Evolutionary conservation across 1,140 invertebrate genomes (phyloP).

Genomic region (Leptinotarsa lineolata): DNA sequence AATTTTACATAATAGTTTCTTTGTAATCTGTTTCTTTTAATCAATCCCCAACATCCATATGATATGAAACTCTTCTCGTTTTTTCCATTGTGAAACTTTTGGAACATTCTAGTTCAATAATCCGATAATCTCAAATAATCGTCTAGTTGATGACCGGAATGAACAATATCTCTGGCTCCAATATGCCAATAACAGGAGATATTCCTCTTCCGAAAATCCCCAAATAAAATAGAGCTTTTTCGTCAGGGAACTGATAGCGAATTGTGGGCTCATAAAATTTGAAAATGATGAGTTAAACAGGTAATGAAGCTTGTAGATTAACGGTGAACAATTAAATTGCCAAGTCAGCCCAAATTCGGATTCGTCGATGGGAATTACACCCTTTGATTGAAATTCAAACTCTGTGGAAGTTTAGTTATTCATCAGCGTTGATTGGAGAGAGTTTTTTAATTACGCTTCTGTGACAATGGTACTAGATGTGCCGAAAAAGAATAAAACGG

Average conservation of each 20-base stretch:
- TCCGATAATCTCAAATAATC: too few species aligned
- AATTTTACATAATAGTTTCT: too few species aligned
- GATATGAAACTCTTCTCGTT: too few species aligned
- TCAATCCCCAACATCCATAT: too few species aligned
- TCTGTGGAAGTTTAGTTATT: not conserved
- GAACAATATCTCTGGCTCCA: not conserved
- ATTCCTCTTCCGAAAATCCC: not conserved
- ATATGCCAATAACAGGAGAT: not conserved
- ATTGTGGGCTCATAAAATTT: conserved; percentile 1
- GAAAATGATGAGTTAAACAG: conserved; percentile 8
- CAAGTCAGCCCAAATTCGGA: not conserved
- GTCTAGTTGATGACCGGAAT: not conserved
- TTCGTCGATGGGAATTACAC: not conserved
- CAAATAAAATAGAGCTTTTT: not conserved
- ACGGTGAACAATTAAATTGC: conserved; percentile 9
- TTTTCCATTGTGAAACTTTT: too few species aligned
- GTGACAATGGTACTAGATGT: not conserved
- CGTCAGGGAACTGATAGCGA: not conserved
- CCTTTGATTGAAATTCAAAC: conserved; percentile 4
- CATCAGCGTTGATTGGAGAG: not conserved
- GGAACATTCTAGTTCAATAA: too few species aligned
- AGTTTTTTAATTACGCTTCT: not conserved
- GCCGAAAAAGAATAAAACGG: too few species aligned
- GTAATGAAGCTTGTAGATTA: conserved; percentile 11
- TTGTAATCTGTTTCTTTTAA: too few species aligned